A percentile compares a stretch with the other conserved stretches of the same genome.
phyloP scores from a whole-genome alignment of 2,797 vertebrate genomes.

The Rhinatrema bivittatum region DNA sequence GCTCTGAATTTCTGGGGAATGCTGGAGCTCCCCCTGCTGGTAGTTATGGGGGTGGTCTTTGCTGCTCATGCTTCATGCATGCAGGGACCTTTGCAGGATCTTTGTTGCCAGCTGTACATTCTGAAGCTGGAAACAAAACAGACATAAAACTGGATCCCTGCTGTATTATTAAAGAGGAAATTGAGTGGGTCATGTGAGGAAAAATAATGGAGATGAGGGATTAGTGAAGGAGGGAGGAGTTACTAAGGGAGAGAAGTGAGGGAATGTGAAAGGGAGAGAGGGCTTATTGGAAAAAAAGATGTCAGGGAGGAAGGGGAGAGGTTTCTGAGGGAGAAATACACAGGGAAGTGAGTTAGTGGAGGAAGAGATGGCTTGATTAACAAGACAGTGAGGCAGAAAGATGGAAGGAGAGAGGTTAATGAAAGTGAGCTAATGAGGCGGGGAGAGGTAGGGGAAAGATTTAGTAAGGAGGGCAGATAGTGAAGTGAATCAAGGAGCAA shows the following conservation, averaged over 20 bases:
- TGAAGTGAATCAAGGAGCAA: too few relatives aligned
- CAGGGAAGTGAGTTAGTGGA: constrained; percentile 6
- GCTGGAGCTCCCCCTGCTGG: constrained; percentile 59
- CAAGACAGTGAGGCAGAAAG: neutral
- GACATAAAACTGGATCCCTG: too few relatives aligned
- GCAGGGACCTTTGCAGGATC: too few relatives aligned
- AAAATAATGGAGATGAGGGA: constrained; percentile 42
- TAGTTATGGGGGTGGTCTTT: too few relatives aligned
- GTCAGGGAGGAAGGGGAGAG: constrained; percentile 9
- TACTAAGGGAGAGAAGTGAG: neutral
- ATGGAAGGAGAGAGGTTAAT: constrained; percentile 1
- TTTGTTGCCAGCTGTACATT: too few relatives aligned
- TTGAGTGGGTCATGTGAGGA: too few relatives aligned
- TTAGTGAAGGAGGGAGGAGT: constrained; percentile 15
- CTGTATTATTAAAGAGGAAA: too few relatives aligned
- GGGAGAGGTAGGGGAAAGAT: neutral
- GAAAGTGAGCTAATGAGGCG: neutral
- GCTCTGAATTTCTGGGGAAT: constrained; percentile 8
- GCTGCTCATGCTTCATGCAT: too few relatives aligned
- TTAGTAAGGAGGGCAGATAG: too few relatives aligned
- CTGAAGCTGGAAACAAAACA: too few relatives aligned
- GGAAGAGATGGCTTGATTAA: neutral
- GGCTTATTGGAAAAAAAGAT: constrained; percentile 42
- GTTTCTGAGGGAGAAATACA: neutral
- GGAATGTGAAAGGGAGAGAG: constrained; percentile 11